Evolutionary conservation across 2,888 invertebrate species (phyloP).

Genomic region (Dicycla oo): DNA sequence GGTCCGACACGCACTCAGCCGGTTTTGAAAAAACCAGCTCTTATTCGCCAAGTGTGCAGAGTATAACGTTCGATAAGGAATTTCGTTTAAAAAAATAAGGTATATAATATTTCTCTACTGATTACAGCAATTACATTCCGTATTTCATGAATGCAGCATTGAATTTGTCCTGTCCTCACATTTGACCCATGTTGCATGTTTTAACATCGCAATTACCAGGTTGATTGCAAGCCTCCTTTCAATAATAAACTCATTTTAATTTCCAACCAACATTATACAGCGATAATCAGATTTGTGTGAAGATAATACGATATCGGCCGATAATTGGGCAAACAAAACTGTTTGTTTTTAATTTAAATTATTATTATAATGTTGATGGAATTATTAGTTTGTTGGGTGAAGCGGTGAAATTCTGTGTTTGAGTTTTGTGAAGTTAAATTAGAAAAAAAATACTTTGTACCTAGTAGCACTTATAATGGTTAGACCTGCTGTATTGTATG

Average conservation of each 20-base stretch:
- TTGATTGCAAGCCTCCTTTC: conserved; percentile 55
- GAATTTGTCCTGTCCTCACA: conserved; percentile 30
- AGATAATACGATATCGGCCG: conserved; percentile 69
- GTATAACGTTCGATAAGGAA: too few species aligned
- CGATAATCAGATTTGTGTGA: conserved; percentile 72
- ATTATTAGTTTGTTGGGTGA: conserved; percentile 21
- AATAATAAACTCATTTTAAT: conserved; percentile 70
- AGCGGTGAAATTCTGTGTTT: conserved; percentile 1
- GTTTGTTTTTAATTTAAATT: conserved; percentile 71
- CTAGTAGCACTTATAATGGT: not conserved
- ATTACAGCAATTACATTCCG: not conserved
- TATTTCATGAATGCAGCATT: not conserved
- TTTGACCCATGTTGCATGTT: conserved; percentile 45
- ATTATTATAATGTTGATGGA: conserved; percentile 30
- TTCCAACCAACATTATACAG: conserved; percentile 67
- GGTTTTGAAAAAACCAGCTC: too few species aligned
- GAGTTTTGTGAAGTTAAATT: conserved; percentile 15
- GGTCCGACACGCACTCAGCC: too few species aligned
- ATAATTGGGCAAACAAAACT: conserved; percentile 69
- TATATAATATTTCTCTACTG: too few species aligned
- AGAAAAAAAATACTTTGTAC: not conserved
- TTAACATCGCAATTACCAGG: conserved; percentile 47
- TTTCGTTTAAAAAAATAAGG: too few species aligned
- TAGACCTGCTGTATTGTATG: too few species aligned
- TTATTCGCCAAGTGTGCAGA: too few species aligned